Evolutionary conservation across 2,888 invertebrate genomes (phyloP), one percentile per base, ranked within the genome.

Genomic region (Esperia sulphurella): DNA sequence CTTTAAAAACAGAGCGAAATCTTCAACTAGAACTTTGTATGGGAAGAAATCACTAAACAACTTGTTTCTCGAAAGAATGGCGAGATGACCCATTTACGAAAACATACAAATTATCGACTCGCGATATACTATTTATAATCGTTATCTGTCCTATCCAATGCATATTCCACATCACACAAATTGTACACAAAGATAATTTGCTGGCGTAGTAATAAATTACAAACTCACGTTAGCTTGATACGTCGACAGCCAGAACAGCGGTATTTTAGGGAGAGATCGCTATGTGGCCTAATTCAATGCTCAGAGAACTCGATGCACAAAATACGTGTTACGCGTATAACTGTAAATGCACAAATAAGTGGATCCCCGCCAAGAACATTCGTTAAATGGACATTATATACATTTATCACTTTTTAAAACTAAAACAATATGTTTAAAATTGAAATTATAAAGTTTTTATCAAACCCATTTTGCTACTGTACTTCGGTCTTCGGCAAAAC

Each of bases 201-300:
- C 49, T 56, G 61, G 63, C 65, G 61, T 58, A 51, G 60, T 61
- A 75, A 63, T 65, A 77, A 73, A 78, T 68, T 64, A 73, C 65
- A 69, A 79, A 89, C 90, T 90, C 83, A 90, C 90, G 72, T 74
- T 74, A 77, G 68, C 80, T 85, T 89, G 84, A 89, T 90, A 90
- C 90, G 90, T 90, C 90, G 89, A 90, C 89, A 89, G 72, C 85
- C 87, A 85, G 86, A 88, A 83, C 89, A 89, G 90, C 90, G 90
- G 90, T 90, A 90, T 89, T 89, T 90, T 87, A 90, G 90, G 90
- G 90, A 90, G 90, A 90, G 89, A 90, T 90, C 89, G 90, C 90
- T 90, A 90, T 90, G 90, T 90, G 90, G 90, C 90, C 90, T 90
- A 90, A 90, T 90, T 90, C 89, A 85, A 85, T 84, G 84, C 84